Conservation (phyloP, 2,797 vertebrate genomes). For the Bradypodion ventrale region DNA sequence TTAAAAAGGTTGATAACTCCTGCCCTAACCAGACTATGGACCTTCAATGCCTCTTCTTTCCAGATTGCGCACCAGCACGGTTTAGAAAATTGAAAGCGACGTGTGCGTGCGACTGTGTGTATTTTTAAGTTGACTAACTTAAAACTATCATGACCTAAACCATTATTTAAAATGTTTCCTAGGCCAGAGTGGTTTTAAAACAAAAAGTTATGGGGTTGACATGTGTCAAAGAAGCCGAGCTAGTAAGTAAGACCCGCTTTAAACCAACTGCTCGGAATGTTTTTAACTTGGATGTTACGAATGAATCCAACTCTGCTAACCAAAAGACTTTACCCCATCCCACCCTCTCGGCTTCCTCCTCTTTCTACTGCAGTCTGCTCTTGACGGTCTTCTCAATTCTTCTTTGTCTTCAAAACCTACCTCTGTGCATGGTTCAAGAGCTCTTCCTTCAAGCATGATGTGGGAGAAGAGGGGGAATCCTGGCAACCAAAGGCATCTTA, state of each 20-base stretch:
- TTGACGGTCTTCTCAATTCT: slow-evolving; percentile 31
- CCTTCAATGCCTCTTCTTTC: no score
- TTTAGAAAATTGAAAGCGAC: no score
- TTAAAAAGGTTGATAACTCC: no score
- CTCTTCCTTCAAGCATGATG: slow-evolving; percentile 49
- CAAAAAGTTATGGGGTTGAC: slow-evolving; percentile 76
- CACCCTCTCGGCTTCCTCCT: slow-evolving; percentile 31
- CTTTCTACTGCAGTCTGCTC: no score
- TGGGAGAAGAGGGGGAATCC: slow-evolving; percentile 45
- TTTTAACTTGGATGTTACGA: slow-evolving; percentile 55
- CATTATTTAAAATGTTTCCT: slow-evolving; percentile 73
- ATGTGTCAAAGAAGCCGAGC: slow-evolving; percentile 75
- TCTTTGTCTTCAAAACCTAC: slow-evolving; percentile 59
- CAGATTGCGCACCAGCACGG: background rate
- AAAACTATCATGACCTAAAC: slow-evolving; percentile 59
- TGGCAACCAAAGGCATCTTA: no score
- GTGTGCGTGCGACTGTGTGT: no score
- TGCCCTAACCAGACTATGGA: no score
- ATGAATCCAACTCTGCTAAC: slow-evolving; percentile 66
- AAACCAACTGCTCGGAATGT: slow-evolving; percentile 71
- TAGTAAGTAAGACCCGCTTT: slow-evolving; percentile 70
- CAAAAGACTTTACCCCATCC: slow-evolving; percentile 53
- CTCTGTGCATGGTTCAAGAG: slow-evolving; percentile 68
- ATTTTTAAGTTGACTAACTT: background rate
- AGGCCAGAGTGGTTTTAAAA: slow-evolving; percentile 67